Evolutionary conservation across 2,888 invertebrate species (phyloP).

Genomic region (Drosophila paranaensis): DNA sequence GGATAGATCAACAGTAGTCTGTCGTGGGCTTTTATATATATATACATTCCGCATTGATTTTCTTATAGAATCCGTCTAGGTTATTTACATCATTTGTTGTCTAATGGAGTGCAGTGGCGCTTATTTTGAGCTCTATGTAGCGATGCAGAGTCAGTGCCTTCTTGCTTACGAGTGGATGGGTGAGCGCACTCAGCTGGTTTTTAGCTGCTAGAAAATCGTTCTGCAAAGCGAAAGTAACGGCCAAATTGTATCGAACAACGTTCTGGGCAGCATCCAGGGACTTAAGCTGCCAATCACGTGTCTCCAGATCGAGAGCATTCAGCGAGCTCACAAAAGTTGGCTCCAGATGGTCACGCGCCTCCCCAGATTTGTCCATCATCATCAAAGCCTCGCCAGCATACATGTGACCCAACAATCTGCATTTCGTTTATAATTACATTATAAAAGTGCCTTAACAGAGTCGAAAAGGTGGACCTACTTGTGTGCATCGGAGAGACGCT

Average conservation of each 20-base stretch:
- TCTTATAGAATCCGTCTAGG: slow-evolving; percentile 55
- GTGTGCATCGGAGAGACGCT: slow-evolving; percentile 90
- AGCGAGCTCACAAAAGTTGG: slow-evolving; percentile 89
- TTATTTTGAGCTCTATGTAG: slow-evolving; percentile 85
- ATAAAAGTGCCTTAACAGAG: no score
- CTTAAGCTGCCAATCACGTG: slow-evolving; percentile 86
- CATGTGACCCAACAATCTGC: slow-evolving; percentile 92
- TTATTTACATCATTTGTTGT: slow-evolving; percentile 70
- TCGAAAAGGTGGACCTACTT: slow-evolving; percentile 85
- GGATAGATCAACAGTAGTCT: background rate
- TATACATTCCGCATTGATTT: slow-evolving; percentile 53
- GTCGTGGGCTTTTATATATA: slow-evolving; percentile 27
- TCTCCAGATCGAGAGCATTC: slow-evolving; percentile 85
- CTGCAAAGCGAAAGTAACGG: slow-evolving; percentile 90
- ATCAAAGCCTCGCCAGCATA: slow-evolving; percentile 96
- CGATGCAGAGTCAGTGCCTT: slow-evolving; percentile 85
- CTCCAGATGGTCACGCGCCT: slow-evolving; percentile 93
- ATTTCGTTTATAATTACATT: background rate
- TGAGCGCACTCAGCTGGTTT: slow-evolving; percentile 74
- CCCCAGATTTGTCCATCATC: slow-evolving; percentile 91
- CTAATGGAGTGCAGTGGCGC: slow-evolving; percentile 53
- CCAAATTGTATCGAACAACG: slow-evolving; percentile 91
- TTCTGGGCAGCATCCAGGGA: slow-evolving; percentile 88
- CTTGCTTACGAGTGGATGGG: slow-evolving; percentile 81
- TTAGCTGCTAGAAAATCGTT: slow-evolving; percentile 89